A percentile compares a stretch with the other conserved stretches of the same genome.
These are phyloP conservation scores for Aplysia californica DNA, from an alignment of 1,140 invertebrate genomes.

Conservation along the genomic window DNA sequence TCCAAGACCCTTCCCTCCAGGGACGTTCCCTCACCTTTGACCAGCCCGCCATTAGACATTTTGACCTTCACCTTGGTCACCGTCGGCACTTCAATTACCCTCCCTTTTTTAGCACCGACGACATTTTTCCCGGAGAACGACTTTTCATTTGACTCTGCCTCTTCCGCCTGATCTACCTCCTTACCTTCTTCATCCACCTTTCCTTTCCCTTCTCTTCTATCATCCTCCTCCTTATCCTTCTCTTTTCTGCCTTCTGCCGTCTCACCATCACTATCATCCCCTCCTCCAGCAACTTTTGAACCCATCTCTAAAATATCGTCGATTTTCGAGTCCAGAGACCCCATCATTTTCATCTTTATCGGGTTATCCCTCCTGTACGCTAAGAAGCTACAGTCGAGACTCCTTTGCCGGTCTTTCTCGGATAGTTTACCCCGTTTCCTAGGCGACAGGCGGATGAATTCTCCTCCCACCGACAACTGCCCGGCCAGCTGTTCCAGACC, in stretches of 20 bases:
- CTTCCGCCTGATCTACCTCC: neutral
- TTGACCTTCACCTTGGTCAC: too few species aligned
- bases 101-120: neutral
- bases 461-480: constrained; percentile 36
- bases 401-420: constrained; percentile 59
- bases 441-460: constrained; percentile 53
- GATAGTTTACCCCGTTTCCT: constrained; percentile 50
- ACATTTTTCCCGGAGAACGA: neutral
- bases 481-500: constrained; percentile 78
- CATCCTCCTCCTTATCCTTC: neutral
- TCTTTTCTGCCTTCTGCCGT: neutral
- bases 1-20: constrained; percentile 34
- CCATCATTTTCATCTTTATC: constrained; percentile 19
- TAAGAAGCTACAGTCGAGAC: constrained; percentile 53
- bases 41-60: neutral
- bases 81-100: neutral
- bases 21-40: neutral
- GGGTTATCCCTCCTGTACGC: constrained; percentile 17
- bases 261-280: neutral
- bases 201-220: neutral
- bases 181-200: neutral
- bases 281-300: neutral
- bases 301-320: constrained; percentile 64
- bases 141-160: neutral
- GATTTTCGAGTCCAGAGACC: constrained; percentile 64